Base-by-base conservation (phyloP, 2,797 vertebrate genomes). In the Arrhamphus sclerolepis region DNA sequence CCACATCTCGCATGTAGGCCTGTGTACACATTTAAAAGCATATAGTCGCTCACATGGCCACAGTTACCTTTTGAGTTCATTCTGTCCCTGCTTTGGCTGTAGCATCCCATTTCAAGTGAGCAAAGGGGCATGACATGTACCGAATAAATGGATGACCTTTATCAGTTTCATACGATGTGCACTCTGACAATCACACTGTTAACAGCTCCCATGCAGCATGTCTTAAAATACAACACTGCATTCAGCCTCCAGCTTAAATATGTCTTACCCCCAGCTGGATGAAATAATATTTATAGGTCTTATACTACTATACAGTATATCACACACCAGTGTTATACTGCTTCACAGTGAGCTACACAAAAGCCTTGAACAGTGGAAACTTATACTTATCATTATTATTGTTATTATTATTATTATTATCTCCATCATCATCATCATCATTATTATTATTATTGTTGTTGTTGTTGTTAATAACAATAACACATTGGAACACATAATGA, bases 241-340 rank as follows among this genome's bases (percentile, higher is more conserved):
- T 71, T 69, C 65, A 80, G 84, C 81, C 70, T 42, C 56, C 48
- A 42, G 49, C 46, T 78, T 74, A 83, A 63, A 66, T 64, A 76
- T 43, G 42, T 64, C 70, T 67, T 60, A 76, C 56, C 70, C 77
- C 62, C 61, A 77, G 76, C 74, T 77, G 50, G 81, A 84, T 62
- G 54, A 58, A 88, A 82, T 80, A 79, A 83, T 87, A 81, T 87
- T 85, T 85, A 81, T 80, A 80, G 69, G 61, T 66, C 54, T 80
- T 44, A 60, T 53, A 72, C 53, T 55, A 72, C 63, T 59, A 73
- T 64, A 46, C 56, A 56, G 66, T 80, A 80, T 70, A 82, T 78
- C 72, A 79, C 53, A 26, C 24, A 17, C 38, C 44, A 72, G 48
- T 49, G 62, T 46, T 59, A 63, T 55, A 77, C 31, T 58, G 70